phyloP scores from a whole-genome alignment of 2,888 invertebrate genomes.

The Drosophila recens region DNA sequence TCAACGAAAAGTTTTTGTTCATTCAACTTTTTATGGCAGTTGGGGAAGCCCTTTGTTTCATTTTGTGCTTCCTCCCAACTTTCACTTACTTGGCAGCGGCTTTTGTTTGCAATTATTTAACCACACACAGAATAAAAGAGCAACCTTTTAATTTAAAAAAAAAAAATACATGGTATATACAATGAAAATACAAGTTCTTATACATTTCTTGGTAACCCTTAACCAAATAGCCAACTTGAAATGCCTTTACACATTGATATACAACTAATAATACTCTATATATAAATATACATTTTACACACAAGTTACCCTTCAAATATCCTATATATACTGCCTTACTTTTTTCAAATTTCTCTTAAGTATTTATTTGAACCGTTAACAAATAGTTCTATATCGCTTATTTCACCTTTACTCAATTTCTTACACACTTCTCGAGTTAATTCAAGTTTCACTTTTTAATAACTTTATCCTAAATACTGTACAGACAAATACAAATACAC shows the following conservation, averaged over 20 bases:
- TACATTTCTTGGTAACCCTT: constrained; percentile 18
- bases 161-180: not conserved
- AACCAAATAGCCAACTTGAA: constrained; percentile 18
- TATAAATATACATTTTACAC: constrained; percentile 36
- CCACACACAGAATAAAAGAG: constrained; percentile 6
- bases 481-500: constrained; percentile 45
- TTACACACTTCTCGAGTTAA: constrained; percentile 51
- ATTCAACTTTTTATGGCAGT: constrained; percentile 22
- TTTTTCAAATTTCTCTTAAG: constrained; percentile 39
- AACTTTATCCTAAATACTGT: constrained; percentile 47
- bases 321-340: constrained; percentile 48
- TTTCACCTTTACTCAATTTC: constrained; percentile 29
- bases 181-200: constrained; percentile 13
- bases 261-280: constrained; percentile 28
- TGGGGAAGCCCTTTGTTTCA: constrained; percentile 23
- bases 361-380: constrained; percentile 30
- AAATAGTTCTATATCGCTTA: constrained; percentile 15
- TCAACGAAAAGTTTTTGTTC: constrained; percentile 29
- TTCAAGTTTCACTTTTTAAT: constrained; percentile 51
- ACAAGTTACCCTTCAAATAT: constrained; percentile 44
- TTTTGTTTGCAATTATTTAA: constrained; percentile 41
- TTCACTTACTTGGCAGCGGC: constrained; percentile 23
- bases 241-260: constrained; percentile 21
- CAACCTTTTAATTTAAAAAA: constrained; percentile 25
- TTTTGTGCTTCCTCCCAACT: constrained; percentile 11